Evolutionary conservation across 2,113 vertebrate genomes (phyloP), one percentile per base, ranked within the genome.

Genomic region (Polyodon spathula): DNA sequence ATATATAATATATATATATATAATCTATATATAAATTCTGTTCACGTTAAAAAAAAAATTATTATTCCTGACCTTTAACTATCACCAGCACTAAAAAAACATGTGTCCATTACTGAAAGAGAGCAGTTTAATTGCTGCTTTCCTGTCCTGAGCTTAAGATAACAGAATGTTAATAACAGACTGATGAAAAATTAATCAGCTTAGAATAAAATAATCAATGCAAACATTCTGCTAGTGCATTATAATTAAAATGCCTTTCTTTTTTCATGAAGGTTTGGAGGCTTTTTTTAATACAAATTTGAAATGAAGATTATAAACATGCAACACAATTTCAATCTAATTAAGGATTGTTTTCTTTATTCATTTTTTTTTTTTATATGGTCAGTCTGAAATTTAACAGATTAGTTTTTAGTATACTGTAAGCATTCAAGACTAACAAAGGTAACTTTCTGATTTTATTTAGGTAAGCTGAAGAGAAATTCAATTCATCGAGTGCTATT

Each of bases 151-250:
- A 53, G 77, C 77, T 68, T 63, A 58, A 70, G 70, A 79, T 69
- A 79, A 73, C 65, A 51, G 67, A 76, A 78, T 77, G 81, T 79
- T 85, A 85, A 83, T 81, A 83, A 83, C 73, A 76, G 77, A 77
- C 78, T 84, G 78, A 87, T 85, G 80, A 83, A 81, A 87, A 82
- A 83, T 83, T 81, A 76, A 85, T 87, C 84, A 86, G 66, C 67
- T 71, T 70, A 76, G 78, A 78, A 81, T 82, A 84, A 83, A 82
- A 85, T 75, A 81, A 82, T 74, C 80, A 77, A 78, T 77, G 74
- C 76, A 66, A 67, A 79, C 78, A 79, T 77, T 63, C 74, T 66
- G 69, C 69, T 59, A 76, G 73, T 80, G 76, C 71, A 76, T 80
- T 77, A 79, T 80, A 84, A 86, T 83, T 84, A 83, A 84, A 82